These are phyloP conservation scores for Lepilemur ruficaudatus DNA, from an alignment of 2,797 vertebrate genomes.

Conservation along the genomic window DNA sequence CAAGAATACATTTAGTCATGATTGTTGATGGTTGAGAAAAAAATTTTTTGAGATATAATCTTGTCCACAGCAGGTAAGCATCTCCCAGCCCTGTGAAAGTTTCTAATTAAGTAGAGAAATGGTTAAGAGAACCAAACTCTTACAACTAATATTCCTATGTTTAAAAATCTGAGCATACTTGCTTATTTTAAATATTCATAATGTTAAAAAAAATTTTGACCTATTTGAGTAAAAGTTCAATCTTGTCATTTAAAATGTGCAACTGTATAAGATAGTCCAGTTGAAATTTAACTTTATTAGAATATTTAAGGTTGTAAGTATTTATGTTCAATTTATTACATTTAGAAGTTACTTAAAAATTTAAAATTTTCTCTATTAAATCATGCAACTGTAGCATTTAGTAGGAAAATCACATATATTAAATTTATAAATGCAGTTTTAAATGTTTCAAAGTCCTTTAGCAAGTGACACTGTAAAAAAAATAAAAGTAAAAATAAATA, in stretches of 20 bases:
- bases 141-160: neutral
- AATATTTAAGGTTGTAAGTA: neutral
- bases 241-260: neutral
- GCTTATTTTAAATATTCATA: neutral
- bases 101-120: neutral
- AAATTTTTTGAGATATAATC: neutral
- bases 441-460: neutral
- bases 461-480: too few relatives aligned
- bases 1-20: neutral
- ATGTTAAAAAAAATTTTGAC: neutral
- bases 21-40: neutral
- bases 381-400: neutral
- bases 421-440: neutral
- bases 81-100: neutral
- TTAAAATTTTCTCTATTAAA: neutral
- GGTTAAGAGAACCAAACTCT: neutral
- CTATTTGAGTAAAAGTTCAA: neutral
- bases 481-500: too few relatives aligned
- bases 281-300: constrained; percentile 27
- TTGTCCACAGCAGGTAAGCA: neutral
- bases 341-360: neutral
- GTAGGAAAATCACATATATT: neutral
- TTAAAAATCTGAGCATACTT: neutral
- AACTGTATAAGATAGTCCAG: neutral
- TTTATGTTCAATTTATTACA: neutral